Conservation (phyloP, 2,888 invertebrate genomes). For the Ganaspis brasiliensis region DNA sequence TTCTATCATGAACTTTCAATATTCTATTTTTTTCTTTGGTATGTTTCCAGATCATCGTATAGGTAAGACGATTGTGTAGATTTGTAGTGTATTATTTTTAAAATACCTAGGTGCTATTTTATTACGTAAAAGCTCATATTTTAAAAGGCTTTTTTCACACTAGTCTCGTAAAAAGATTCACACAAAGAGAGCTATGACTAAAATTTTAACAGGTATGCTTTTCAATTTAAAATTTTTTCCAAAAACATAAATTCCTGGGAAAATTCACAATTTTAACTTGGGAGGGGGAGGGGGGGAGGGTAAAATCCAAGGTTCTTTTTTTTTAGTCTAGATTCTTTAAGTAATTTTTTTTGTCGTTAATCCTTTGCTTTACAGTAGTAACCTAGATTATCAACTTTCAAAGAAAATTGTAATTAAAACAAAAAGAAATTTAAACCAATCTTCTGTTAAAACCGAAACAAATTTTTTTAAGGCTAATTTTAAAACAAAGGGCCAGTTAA, state of each 20-base stretch:
- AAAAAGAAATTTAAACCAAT: no score
- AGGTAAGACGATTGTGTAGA: conserved; percentile 7
- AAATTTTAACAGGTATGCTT: neutral
- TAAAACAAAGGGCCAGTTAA: no score
- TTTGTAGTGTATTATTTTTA: neutral
- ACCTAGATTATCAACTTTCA: no score
- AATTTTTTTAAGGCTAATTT: no score
- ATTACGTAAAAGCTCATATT: conserved; percentile 11
- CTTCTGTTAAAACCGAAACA: no score
- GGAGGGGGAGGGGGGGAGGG: no score
- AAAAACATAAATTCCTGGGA: neutral
- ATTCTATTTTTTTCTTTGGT: conserved; percentile 4
- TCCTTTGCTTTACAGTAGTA: no score
- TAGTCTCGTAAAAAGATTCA: neutral
- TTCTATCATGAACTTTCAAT: neutral
- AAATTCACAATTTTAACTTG: no score
- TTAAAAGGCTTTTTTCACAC: conserved; percentile 5
- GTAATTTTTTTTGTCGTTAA: no score
- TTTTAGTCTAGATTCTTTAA: no score
- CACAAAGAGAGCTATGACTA: neutral
- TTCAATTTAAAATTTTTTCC: neutral
- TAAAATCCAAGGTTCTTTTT: no score
- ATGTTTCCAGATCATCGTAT: conserved; percentile 13
- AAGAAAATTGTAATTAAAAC: no score
- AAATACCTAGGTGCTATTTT: neutral